Base-by-base conservation (phyloP, 2,888 invertebrate species). In the Drosophila neutralis region DNA sequence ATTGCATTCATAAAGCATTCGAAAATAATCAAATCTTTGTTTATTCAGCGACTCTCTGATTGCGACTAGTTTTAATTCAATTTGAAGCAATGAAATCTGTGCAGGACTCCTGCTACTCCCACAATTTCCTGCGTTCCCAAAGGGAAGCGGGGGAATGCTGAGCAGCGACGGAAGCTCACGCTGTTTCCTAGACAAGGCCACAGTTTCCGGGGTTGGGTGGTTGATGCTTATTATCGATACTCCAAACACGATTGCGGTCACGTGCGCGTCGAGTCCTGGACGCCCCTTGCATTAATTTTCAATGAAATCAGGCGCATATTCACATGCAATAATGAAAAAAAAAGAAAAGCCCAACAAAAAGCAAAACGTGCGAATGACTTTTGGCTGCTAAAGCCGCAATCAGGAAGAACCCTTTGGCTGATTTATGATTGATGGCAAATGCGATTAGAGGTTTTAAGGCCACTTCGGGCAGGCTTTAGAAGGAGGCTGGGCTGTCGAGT, bases 241-340 rank as follows among this genome's bases (percentile, higher is more conserved):
- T 91, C 87, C 88, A 90, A 87, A 83, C 82, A 90, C 89, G 91
- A 91, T 91, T 92, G 92, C 82, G 92, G 92, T 92, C 92, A 92
- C 92, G 92, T 92, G 92, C 78, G 49, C 52, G 36, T 62, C 4
- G 11, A 51, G 62, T 66, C 53, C 67, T 60, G 67, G 72, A 80
- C 78, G 71, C 87, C 85, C 85, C 74, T 78, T 67, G 82, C 73
- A 82, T 90, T 91, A 82, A 90, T 88, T 90, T 90, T 91, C 91
- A 84, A 91, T 89, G 77, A 82, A 88, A 88, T 90, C 89, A 90
- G 78, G 75, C 80, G 62, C 65, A 68, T 72, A 79, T 85, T 87
- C 81, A 83, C 76, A 58, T 74, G 58, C 70, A 68, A 65, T 74
- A 71, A 64, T 61, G 70, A 49, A 66, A 56, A n/a, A 65, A 54